Percentiles rank a stretch among this genome's conserved stretches.
These are phyloP conservation scores for Mythimna lalbum DNA, from an alignment of 2,888 invertebrate genomes.

Conservation along the genomic window DNA sequence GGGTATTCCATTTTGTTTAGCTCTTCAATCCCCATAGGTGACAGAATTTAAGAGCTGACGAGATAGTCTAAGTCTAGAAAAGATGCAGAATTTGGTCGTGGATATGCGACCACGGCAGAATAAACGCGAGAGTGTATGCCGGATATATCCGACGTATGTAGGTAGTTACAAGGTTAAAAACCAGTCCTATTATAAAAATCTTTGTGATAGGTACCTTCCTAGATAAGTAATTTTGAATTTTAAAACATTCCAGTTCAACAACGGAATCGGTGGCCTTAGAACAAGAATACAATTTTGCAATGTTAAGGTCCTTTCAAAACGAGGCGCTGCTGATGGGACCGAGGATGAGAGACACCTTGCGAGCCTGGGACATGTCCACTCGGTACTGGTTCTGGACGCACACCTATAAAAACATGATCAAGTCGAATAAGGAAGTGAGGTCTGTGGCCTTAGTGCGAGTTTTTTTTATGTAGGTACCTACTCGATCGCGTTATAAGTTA, in stretches of 20 bases:
- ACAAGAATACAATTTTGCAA: conserved; percentile 92
- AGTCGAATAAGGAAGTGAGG: conserved; percentile 79
- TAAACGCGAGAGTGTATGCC: no score
- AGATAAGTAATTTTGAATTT: neutral
- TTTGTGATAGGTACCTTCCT: neutral
- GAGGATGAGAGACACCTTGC: conserved; percentile 94
- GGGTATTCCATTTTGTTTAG: no score
- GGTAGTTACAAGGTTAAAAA: no score
- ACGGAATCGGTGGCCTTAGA: conserved; percentile 74
- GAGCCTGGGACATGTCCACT: conserved; percentile 96
- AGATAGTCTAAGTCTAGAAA: no score
- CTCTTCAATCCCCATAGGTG: no score
- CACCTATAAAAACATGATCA: conserved; percentile 91
- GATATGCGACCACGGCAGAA: no score
- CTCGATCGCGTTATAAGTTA: no score
- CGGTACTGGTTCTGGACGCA: conserved; percentile 97
- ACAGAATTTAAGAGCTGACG: no score
- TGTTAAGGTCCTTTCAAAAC: conserved; percentile 94
- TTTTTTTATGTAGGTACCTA: no score
- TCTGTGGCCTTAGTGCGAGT: conserved; percentile 40
- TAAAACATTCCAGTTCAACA: conserved; percentile 62
- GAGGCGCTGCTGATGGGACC: conserved; percentile 93
- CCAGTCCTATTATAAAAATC: no score
- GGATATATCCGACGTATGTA: no score
- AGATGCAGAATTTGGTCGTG: no score